These are phyloP conservation scores for Zalophus californianus DNA, from an alignment of 2,797 vertebrate species.

Conservation along the genomic window DNA sequence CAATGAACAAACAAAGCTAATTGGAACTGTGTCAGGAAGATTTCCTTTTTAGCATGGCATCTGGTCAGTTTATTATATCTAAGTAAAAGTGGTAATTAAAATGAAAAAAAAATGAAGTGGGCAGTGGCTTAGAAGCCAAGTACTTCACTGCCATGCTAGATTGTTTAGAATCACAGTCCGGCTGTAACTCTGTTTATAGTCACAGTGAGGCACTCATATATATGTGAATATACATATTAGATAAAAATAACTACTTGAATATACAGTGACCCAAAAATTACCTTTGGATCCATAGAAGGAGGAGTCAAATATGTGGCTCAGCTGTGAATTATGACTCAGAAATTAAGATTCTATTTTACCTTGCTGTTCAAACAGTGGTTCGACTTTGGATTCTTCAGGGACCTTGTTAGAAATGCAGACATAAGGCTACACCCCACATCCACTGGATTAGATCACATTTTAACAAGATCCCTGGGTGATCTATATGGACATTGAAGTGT, in stretches of 20 bases:
- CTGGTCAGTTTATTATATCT: neutral
- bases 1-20: neutral
- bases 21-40: neutral
- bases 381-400: neutral
- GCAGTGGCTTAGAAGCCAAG: neutral
- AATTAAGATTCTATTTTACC: neutral
- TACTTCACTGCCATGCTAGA: neutral
- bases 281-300: neutral
- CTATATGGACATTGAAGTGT: neutral
- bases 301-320: neutral
- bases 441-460: neutral
- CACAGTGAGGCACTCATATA: neutral
- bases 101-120: neutral
- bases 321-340: neutral
- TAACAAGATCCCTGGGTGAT: neutral
- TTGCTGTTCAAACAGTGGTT: neutral
- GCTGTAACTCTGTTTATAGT: neutral
- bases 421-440: neutral
- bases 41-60: neutral
- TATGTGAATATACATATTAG: neutral
- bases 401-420: constrained; percentile 1
- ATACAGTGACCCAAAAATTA: neutral
- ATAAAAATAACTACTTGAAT: constrained; percentile 20
- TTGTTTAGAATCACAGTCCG: neutral
- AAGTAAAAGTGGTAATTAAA: constrained; percentile 40